phyloP scores from a whole-genome alignment of 1,140 invertebrate genomes.

The Hylaeus anthracinus region DNA sequence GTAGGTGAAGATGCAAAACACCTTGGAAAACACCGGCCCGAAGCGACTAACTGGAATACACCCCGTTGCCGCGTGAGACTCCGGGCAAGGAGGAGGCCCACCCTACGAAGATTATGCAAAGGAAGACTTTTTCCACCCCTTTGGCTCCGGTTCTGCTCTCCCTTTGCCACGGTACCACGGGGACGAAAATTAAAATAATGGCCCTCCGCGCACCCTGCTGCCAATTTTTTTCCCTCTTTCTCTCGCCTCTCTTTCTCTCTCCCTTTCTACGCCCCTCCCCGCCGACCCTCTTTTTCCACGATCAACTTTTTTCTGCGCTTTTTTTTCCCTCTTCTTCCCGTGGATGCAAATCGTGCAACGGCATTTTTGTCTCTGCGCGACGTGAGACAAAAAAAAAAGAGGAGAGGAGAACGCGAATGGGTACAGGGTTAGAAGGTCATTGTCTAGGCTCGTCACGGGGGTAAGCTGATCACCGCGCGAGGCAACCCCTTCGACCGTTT shows the following conservation, averaged over 20 bases:
- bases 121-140: slow-evolving; percentile 43
- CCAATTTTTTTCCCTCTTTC: slow-evolving; percentile 47
- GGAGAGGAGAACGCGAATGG: slow-evolving; percentile 35
- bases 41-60: slow-evolving; percentile 42
- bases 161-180: slow-evolving; percentile 18
- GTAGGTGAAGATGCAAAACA: slow-evolving; percentile 72
- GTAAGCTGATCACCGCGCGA: not conserved
- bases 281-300: slow-evolving; percentile 34
- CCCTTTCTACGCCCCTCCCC: slow-evolving; percentile 12
- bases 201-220: slow-evolving; percentile 36
- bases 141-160: slow-evolving; percentile 6
- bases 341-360: slow-evolving; percentile 71
- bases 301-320: slow-evolving; percentile 28
- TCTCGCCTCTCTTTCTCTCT: slow-evolving; percentile 3
- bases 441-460: slow-evolving; percentile 60
- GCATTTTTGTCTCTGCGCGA: slow-evolving; percentile 73
- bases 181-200: slow-evolving; percentile 76
- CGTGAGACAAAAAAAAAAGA: slow-evolving; percentile 66
- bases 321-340: slow-evolving; percentile 27
- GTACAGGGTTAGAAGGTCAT: slow-evolving; percentile 48
- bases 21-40: slow-evolving; percentile 48
- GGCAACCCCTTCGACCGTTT: slow-evolving; percentile 28
- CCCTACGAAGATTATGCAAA: slow-evolving; percentile 77
- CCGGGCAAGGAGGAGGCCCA: slow-evolving; percentile 53
- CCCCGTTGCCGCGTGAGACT: slow-evolving; percentile 56